Evolutionary conservation across 2,797 vertebrate genomes (phyloP).

Genomic region (Taenioides sp.): DNA sequence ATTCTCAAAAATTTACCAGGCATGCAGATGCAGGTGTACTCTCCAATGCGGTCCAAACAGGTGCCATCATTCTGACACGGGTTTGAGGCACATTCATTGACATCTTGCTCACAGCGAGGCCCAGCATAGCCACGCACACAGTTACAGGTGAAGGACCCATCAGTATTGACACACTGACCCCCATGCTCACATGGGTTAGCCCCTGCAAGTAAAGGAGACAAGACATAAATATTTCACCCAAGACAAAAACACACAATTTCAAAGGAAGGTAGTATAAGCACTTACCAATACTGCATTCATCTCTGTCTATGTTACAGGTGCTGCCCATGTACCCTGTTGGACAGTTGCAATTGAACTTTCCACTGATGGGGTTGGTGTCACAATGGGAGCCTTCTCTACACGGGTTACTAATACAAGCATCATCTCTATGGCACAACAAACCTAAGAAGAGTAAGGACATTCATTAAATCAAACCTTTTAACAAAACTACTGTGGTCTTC

Average conservation of each 20-base stretch:
- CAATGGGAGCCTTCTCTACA: slow-evolving; percentile 81
- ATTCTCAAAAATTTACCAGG: slow-evolving; percentile 47
- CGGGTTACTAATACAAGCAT: slow-evolving; percentile 83
- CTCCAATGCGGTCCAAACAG: slow-evolving; percentile 93
- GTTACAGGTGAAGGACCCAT: slow-evolving; percentile 91
- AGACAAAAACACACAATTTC: background rate
- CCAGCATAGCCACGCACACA: slow-evolving; percentile 86
- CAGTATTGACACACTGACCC: slow-evolving; percentile 90
- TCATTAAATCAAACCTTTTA: background rate
- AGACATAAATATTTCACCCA: background rate
- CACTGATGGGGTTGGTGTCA: slow-evolving; percentile 83
- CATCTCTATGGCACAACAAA: slow-evolving; percentile 79
- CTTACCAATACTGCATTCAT: slow-evolving; percentile 83
- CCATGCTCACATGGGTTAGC: slow-evolving; percentile 92
- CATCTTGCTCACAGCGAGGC: slow-evolving; percentile 91
- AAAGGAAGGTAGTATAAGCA: background rate
- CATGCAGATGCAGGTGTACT: slow-evolving; percentile 94
- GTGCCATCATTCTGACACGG: slow-evolving; percentile 94
- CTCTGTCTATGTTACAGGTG: slow-evolving; percentile 78
- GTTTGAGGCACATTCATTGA: slow-evolving; percentile 91
- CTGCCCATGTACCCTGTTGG: slow-evolving; percentile 76
- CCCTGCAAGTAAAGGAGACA: slow-evolving; percentile 66
- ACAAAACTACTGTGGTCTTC: background rate
- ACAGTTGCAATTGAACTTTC: slow-evolving; percentile 84
- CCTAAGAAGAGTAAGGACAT: slow-evolving; percentile 56